Percentiles rank a stretch among this genome's conserved stretches.
These are phyloP conservation scores for Pygoscelis adeliae DNA, from an alignment of 2,113 vertebrate species.

Conservation along the genomic window DNA sequence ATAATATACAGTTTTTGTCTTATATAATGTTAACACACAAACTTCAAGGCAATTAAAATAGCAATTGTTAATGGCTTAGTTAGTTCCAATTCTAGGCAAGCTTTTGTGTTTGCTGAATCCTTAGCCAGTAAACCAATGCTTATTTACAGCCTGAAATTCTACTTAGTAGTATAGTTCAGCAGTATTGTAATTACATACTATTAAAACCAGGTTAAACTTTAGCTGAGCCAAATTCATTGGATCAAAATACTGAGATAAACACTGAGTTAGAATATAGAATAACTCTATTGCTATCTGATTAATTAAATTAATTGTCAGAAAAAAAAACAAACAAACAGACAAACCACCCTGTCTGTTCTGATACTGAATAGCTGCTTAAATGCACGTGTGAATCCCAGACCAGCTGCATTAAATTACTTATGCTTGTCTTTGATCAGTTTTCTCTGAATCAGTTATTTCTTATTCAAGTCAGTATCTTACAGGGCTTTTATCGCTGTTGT, in stretches of 20 bases:
- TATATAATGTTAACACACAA: neutral
- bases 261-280: neutral
- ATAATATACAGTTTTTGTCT: neutral
- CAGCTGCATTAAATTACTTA: neutral
- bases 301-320: neutral
- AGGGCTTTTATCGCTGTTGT: neutral
- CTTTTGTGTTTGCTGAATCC: neutral
- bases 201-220: neutral
- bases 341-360: neutral
- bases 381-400: neutral
- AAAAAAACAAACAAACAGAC: neutral
- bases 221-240: neutral
- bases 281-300: neutral
- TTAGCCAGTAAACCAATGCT: neutral
- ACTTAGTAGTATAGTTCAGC: neutral
- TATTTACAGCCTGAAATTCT: neutral
- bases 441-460: neutral
- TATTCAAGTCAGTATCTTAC: neutral
- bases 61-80: neutral
- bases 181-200: neutral
- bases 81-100: neutral
- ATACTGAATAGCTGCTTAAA: neutral
- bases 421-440: neutral
- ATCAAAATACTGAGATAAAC: neutral
- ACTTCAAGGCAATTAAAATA: neutral